Conservation (phyloP, 2,113 vertebrate species). For the Zosterops hypoxanthus region DNA sequence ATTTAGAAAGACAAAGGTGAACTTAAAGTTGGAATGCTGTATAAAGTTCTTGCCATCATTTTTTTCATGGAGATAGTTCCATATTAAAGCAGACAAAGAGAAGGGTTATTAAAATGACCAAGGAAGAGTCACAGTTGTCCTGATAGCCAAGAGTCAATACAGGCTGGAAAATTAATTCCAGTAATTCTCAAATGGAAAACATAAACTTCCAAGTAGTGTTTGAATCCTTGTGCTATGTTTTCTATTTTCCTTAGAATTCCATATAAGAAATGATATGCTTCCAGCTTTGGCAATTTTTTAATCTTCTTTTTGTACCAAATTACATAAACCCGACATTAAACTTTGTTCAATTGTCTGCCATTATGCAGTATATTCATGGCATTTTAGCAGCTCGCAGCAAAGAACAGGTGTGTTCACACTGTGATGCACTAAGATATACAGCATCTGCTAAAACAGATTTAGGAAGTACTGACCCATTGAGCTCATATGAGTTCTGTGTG, state of each 20-base stretch:
- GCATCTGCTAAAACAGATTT: background rate
- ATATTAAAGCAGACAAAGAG: background rate
- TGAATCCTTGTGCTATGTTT: background rate
- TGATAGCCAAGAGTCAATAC: background rate
- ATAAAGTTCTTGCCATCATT: background rate
- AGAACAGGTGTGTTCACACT: background rate
- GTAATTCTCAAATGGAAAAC: background rate
- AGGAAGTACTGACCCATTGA: background rate
- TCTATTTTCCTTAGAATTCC: background rate
- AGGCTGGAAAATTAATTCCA: background rate
- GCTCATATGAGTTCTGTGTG: background rate
- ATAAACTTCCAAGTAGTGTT: background rate
- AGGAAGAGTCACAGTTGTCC: background rate
- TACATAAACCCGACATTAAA: background rate
- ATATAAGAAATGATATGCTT: background rate
- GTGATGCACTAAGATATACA: background rate
- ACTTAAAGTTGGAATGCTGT: background rate
- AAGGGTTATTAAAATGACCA: accelerated
- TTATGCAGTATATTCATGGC: background rate
- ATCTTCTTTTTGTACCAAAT: background rate
- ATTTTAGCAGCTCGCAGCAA: background rate
- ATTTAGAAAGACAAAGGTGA: background rate
- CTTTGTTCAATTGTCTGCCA: background rate
- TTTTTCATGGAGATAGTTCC: background rate
- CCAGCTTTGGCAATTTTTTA: background rate